A percentile compares a stretch with the other conserved stretches of the same genome.
Conservation (phyloP, 2,113 vertebrate genomes). For the Lipophrys pholis region DNA sequence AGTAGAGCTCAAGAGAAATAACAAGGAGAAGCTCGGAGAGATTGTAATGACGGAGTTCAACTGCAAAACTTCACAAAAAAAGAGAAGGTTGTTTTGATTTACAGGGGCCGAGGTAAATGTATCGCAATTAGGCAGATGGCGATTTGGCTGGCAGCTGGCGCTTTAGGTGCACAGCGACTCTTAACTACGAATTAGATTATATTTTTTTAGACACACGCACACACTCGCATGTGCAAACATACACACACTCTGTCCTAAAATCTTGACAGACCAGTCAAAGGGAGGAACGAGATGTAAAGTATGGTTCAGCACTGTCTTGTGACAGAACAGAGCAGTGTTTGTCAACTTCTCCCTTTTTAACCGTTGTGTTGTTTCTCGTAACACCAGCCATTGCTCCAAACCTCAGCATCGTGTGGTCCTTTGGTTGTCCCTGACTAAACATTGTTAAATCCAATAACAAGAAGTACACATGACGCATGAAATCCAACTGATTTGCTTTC, state of each 20-base stretch:
- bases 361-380: neutral
- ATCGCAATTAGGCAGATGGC: conserved; percentile 20
- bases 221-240: neutral
- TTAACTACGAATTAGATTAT: neutral
- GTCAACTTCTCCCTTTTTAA: neutral
- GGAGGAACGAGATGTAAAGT: conserved; percentile 5
- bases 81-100: neutral
- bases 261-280: neutral
- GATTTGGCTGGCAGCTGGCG: conserved; percentile 11
- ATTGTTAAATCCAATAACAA: no score
- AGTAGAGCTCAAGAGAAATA: neutral
- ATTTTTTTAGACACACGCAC: neutral
- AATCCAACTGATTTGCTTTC: no score
- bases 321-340: neutral
- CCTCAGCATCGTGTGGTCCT: no score
- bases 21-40: neutral
- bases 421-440: no score
- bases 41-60: neutral
- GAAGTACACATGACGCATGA: no score
- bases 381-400: no score
- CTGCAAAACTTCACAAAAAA: conserved; percentile 1
- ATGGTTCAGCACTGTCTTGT: neutral
- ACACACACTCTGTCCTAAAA: no score
- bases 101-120: neutral
- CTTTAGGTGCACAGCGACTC: neutral